These are phyloP conservation scores for Cyphomyrmex costatus DNA, from an alignment of 1,140 invertebrate species.

Conservation along the genomic window DNA sequence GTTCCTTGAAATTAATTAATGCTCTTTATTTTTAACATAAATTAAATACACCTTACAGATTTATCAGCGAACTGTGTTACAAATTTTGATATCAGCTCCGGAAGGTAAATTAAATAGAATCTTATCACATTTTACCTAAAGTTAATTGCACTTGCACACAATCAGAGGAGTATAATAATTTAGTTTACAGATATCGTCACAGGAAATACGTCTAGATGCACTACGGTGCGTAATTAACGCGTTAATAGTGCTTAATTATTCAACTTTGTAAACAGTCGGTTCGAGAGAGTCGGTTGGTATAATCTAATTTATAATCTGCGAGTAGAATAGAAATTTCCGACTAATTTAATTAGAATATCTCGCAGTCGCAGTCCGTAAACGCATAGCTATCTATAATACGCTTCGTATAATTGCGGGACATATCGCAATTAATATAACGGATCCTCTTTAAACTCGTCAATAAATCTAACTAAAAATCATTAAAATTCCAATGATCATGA, in stretches of 20 bases:
- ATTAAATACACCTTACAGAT: too few species aligned
- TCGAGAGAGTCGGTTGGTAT: background rate
- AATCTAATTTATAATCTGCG: slow-evolving; percentile 49
- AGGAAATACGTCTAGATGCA: slow-evolving; percentile 5
- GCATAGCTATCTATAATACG: slow-evolving; percentile 24
- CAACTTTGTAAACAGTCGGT: slow-evolving; percentile 10
- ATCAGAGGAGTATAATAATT: slow-evolving; percentile 7
- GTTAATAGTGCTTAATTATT: slow-evolving; percentile 41
- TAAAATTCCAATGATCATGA: slow-evolving; percentile 64
- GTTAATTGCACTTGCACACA: slow-evolving; percentile 22
- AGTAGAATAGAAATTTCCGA: slow-evolving; percentile 6
- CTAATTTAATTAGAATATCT: slow-evolving; percentile 62
- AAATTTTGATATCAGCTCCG: too few species aligned
- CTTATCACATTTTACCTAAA: background rate
- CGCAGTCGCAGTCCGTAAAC: background rate
- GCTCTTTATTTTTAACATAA: too few species aligned
- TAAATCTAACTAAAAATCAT: slow-evolving; percentile 69
- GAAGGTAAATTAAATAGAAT: background rate
- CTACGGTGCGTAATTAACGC: slow-evolving; percentile 7
- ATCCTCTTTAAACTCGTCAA: slow-evolving; percentile 38
- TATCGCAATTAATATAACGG: slow-evolving; percentile 68
- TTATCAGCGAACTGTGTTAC: too few species aligned
- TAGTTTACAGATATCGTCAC: background rate
- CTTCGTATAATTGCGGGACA: slow-evolving; percentile 18
- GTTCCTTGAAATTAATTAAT: too few species aligned